Base-by-base conservation (phyloP, 2,797 vertebrate species). In the Pangasius macronema region DNA sequence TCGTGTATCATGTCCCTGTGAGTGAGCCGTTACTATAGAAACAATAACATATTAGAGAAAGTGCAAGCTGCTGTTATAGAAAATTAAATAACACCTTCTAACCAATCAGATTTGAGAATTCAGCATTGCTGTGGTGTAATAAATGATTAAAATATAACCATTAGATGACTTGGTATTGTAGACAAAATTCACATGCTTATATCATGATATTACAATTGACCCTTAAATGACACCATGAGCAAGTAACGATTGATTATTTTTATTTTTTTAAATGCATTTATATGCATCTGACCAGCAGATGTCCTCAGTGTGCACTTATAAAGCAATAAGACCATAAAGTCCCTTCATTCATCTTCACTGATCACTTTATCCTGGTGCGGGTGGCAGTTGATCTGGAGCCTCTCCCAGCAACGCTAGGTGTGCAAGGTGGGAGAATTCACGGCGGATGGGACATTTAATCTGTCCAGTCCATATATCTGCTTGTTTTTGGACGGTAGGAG, bases 261-360 rank as follows among this genome's bases (percentile, higher is more conserved):
- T 0, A 1, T 33, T 33, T 22, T 11, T 51, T 16, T 75, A 16
- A 16, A 73, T 46, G 39, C 24, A 6, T 49, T 55, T 77, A 53
- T 18, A 77, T 22, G 20, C 76, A 80, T 80, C 57, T 80, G 39
- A 46, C 79, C 79, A 82, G 57, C 13, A 82, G 79, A 46, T 82
- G 79, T 46, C 57, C 36, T 42, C 57, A 82, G 24, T n/a, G 55
- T n/a, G 6, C 57, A 18, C 36, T 16, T 18, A 82, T 61, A 63
- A 61, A 82, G 24, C 57, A 46, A n/a, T 18, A 63, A 42, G 39
- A 8, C 22, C 3, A 18, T 30, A 22, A 70, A 70, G 33, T 33
- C 2, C 67, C 11, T 33, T 16, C 10, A 1, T n/a, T 76, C 16
- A 20, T 53, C n/a, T 30, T 81, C 20, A 61, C 0, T 27, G 39